phyloP scores from a whole-genome alignment of 2,797 vertebrate species.

The Pelochelys cantorii region DNA sequence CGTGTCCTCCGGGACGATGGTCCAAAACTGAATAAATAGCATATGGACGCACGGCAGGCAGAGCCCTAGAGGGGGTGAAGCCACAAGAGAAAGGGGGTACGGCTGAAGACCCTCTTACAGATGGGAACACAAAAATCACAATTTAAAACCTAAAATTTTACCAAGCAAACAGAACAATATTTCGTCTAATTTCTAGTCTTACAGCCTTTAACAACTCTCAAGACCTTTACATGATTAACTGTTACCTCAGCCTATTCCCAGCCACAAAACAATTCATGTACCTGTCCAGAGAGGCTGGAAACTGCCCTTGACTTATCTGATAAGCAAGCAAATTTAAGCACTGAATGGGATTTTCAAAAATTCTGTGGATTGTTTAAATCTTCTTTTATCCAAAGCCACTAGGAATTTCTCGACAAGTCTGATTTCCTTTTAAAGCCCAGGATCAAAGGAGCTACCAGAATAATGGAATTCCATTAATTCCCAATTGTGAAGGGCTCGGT shows the following conservation, averaged over 20 bases:
- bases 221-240: not conserved
- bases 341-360: not conserved
- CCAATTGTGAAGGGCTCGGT: not conserved
- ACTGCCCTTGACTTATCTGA: not conserved
- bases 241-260: not conserved
- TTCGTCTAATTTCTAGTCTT: not conserved
- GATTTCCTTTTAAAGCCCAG: not conserved
- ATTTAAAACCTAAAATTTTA: not conserved
- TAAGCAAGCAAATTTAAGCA: not conserved
- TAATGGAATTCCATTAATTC: not conserved
- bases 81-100: no score
- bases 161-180: not conserved
- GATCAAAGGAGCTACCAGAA: not conserved
- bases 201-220: not conserved
- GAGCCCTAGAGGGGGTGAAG: no score
- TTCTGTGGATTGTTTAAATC: not conserved
- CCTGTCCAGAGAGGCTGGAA: not conserved
- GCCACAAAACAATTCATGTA: not conserved
- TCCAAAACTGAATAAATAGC: no score
- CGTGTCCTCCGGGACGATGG: no score
- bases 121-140: not conserved
- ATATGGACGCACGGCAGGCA: no score
- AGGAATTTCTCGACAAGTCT: not conserved
- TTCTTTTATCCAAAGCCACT: not conserved
- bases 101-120: no score